These are phyloP conservation scores for Mythimna ferrago DNA, from an alignment of 2,888 invertebrate species.

Conservation along the genomic window DNA sequence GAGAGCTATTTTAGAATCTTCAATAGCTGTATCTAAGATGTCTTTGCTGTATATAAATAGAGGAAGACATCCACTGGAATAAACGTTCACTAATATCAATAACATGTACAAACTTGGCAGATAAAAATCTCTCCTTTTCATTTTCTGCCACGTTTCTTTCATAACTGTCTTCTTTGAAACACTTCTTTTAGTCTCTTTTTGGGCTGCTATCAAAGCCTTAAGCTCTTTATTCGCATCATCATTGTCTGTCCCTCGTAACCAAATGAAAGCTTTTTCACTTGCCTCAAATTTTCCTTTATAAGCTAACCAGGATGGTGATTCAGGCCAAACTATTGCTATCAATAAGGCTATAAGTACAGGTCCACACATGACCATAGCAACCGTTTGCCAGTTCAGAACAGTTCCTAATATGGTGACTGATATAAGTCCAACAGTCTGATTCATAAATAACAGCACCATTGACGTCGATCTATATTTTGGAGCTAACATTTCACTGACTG, in stretches of 20 bases:
- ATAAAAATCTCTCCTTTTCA: conserved; percentile 36
- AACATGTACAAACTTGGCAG: conserved; percentile 37
- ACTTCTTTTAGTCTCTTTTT: conserved; percentile 6
- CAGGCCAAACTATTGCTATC: conserved; percentile 47
- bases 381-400: conserved; percentile 28
- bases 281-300: conserved; percentile 51
- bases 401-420: conserved; percentile 17
- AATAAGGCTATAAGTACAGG: conserved; percentile 31
- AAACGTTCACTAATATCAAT: conserved; percentile 27
- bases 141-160: conserved; percentile 21
- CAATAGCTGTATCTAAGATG: conserved; percentile 32
- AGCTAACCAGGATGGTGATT: conserved; percentile 60
- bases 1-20: conserved; percentile 36
- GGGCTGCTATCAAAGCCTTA: conserved; percentile 32
- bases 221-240: conserved; percentile 24
- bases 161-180: conserved; percentile 16
- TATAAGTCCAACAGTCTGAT: conserved; percentile 42
- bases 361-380: conserved; percentile 30
- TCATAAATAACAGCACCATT: conserved; percentile 46
- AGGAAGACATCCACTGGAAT: conserved; percentile 23
- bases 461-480: conserved; percentile 51
- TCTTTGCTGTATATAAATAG: conserved; percentile 39
- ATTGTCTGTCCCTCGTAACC: conserved; percentile 31
- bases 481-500: conserved; percentile 60
- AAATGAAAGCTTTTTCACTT: conserved; percentile 41